A percentile compares a stretch with the other conserved stretches of the same genome.
These are phyloP conservation scores for Tupiocoris notatus DNA, from an alignment of 2,888 invertebrate species.

Conservation along the genomic window DNA sequence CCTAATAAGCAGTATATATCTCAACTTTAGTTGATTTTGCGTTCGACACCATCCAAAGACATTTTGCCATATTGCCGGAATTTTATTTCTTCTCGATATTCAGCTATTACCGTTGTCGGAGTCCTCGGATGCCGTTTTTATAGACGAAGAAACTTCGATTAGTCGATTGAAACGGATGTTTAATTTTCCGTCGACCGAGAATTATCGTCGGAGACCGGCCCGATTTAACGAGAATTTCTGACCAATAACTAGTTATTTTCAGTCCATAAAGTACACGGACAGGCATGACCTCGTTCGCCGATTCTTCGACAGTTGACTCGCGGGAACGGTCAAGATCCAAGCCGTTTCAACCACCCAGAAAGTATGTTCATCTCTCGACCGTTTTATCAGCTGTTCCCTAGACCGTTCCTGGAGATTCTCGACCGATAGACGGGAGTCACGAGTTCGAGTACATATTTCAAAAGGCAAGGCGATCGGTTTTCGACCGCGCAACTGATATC, in stretches of 20 bases:
- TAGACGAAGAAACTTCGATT: no score
- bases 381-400: neutral
- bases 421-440: constrained; percentile 19
- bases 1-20: no score
- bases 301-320: neutral
- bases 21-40: no score
- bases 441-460: constrained; percentile 2
- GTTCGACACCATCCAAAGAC: no score
- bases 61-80: no score
- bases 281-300: neutral
- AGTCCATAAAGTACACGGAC: neutral
- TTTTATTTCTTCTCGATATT: no score
- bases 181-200: no score
- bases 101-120: no score
- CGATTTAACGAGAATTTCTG: no score
- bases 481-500: neutral
- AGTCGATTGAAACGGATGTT: no score
- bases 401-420: neutral
- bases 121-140: no score
- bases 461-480: neutral
- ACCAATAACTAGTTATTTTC: neutral
- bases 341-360: neutral
- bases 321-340: neutral
- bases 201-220: no score
- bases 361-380: neutral